Conservation (phyloP, 2,888 invertebrate species). For the Lutraria lutraria region DNA sequence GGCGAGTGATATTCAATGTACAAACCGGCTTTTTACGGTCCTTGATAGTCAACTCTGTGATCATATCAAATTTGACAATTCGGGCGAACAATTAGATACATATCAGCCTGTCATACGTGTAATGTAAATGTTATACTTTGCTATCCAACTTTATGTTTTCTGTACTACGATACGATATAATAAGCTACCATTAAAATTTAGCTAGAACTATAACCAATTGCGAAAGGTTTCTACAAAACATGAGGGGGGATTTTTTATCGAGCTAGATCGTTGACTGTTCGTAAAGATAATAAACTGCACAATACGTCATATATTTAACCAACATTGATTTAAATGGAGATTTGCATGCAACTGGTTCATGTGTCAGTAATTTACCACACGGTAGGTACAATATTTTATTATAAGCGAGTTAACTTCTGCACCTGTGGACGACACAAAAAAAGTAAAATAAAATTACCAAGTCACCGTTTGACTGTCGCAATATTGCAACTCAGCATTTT, state of each 20-base stretch:
- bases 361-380: background rate
- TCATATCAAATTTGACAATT: constrained; percentile 14
- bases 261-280: background rate
- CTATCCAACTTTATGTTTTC: background rate
- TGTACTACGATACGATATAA: background rate
- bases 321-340: background rate
- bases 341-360: background rate
- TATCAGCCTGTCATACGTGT: constrained; percentile 30
- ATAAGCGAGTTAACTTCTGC: background rate
- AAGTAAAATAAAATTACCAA: background rate
- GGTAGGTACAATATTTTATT: background rate
- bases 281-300: background rate
- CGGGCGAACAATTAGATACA: constrained; percentile 29
- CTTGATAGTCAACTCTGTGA: constrained; percentile 24
- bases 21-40: constrained; percentile 6
- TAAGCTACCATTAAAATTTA: background rate
- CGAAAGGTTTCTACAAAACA: background rate
- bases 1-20: constrained; percentile 33
- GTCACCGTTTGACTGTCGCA: background rate
- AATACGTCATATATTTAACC: background rate
- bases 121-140: background rate
- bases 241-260: background rate
- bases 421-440: background rate
- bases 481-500: background rate
- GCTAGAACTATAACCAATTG: background rate